Base-by-base conservation (phyloP, 1,140 invertebrate species). In the Trachymyrmex cornetzi region DNA sequence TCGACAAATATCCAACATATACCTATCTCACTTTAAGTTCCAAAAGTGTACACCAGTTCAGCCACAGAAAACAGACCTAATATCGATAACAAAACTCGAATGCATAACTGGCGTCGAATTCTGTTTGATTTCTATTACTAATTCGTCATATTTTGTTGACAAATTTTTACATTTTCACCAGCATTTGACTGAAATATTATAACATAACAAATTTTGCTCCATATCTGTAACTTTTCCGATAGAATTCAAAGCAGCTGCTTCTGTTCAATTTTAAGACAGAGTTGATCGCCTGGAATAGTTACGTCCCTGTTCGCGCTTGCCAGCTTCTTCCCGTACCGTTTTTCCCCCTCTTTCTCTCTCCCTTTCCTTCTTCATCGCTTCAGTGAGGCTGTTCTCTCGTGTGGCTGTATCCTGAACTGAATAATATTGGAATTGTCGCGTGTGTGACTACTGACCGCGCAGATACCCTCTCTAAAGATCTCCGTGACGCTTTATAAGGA, bases 401-500 rank as follows among this genome's bases (percentile, higher is more conserved):
- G n/a, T 71, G 30, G 61, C 34, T 24, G n/a, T 38, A 30, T 53
- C 74, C 14, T 63, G 84, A 69, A 53, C 14, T 63, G 84, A 69
- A 53, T 71, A 57, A 67, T 14, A 44, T 6, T 69, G 66, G 38
- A 44, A 53, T 38, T 53, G 66, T 84, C 50, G 55, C 50, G 66
- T 24, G 59, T 53, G 85, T 64, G 48, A 50, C 24, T 24, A 27
- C 55, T 24, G 24, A 48, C 27, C 24, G 30, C 24, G 30, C 16
- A 24, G 38, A 44, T 44, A 74, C 11, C 48, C 53, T 50, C 9
- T 64, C 3, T 50, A 66, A 55, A 85, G 34, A 0, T 14, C 12
- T 7, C n/a, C n/a, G 69, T 75, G n/a, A 34, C 67, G 14, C 19
- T 22, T 72, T 55, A 19, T 22, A 22, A 94, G 85, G 82, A 96